Percentiles rank a stretch among this genome's conserved stretches.
Evolutionary conservation across 2,113 vertebrate genomes (phyloP).

Genomic region (Lepisosteus oculatus): DNA sequence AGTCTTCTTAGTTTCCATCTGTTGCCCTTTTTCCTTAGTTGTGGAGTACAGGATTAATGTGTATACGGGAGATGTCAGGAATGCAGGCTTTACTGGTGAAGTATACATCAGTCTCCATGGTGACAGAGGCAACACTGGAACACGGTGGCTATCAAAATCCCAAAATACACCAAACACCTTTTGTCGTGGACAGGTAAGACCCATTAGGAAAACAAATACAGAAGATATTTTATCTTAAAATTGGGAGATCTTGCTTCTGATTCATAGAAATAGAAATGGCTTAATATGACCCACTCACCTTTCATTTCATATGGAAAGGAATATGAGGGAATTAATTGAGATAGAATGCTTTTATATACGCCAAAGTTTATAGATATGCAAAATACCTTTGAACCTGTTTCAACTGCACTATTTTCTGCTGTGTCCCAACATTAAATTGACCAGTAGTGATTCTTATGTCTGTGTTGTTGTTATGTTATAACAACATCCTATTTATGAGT

Average conservation of each 20-base stretch:
- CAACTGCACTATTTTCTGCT: not conserved
- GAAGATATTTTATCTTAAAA: not conserved
- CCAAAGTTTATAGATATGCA: not conserved
- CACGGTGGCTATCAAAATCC: slow-evolving; percentile 35
- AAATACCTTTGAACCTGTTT: not conserved
- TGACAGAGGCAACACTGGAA: slow-evolving; percentile 43
- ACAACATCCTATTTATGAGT: not conserved
- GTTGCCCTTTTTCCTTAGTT: not conserved
- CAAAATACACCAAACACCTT: slow-evolving; percentile 42
- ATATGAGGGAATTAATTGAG: too few species aligned
- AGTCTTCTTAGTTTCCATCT: not conserved
- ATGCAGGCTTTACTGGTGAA: slow-evolving; percentile 39
- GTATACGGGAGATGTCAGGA: slow-evolving; percentile 48
- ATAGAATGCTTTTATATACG: not conserved
- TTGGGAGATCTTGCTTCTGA: not conserved
- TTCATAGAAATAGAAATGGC: too few species aligned
- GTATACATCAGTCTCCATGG: slow-evolving; percentile 45
- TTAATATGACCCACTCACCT: too few species aligned
- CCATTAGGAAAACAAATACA: not conserved
- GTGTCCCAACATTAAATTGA: not conserved
- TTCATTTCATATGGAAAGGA: too few species aligned
- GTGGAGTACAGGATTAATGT: slow-evolving; percentile 34
- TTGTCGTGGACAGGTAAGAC: slow-evolving; percentile 50
- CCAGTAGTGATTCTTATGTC: too few species aligned
- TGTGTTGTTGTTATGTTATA: too few species aligned